phyloP scores from a whole-genome alignment of 2,797 vertebrate species.

The Sebastes oblongus region DNA sequence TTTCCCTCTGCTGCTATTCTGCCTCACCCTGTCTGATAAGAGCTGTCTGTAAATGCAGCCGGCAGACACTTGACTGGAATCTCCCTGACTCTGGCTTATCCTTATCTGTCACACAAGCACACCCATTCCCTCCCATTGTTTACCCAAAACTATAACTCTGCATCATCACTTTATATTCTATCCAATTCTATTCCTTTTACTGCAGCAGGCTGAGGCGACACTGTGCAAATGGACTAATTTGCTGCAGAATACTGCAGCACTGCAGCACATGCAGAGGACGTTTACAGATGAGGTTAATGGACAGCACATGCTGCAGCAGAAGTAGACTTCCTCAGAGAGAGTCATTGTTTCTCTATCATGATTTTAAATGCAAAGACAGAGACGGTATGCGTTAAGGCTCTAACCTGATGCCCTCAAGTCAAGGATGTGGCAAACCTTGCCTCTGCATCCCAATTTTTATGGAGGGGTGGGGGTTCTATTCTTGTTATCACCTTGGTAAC shows the following conservation, averaged over 20 bases:
- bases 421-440: constrained; percentile 27
- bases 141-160: constrained; percentile 7
- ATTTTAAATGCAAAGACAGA: constrained; percentile 7
- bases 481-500: constrained; percentile 76
- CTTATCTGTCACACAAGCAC: constrained; percentile 41
- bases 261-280: constrained; percentile 51
- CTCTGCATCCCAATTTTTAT: not conserved
- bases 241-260: constrained; percentile 66
- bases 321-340: not conserved
- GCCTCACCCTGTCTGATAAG: constrained; percentile 60
- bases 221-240: constrained; percentile 7
- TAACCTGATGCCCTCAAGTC: constrained; percentile 41
- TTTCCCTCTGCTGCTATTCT: not conserved
- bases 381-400: not conserved
- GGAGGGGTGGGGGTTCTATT: not conserved
- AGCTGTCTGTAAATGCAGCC: constrained; percentile 39
- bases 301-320: constrained; percentile 35
- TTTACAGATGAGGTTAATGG: constrained; percentile 22
- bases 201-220: constrained; percentile 21
- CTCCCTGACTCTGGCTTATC: constrained; percentile 23
- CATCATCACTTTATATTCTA: not conserved
- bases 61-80: constrained; percentile 58
- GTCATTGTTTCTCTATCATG: not conserved
- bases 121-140: constrained; percentile 10
- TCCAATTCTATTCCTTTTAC: not conserved